Base-by-base conservation (phyloP, 2,797 vertebrate genomes). In the Sandelia bainsii region DNA sequence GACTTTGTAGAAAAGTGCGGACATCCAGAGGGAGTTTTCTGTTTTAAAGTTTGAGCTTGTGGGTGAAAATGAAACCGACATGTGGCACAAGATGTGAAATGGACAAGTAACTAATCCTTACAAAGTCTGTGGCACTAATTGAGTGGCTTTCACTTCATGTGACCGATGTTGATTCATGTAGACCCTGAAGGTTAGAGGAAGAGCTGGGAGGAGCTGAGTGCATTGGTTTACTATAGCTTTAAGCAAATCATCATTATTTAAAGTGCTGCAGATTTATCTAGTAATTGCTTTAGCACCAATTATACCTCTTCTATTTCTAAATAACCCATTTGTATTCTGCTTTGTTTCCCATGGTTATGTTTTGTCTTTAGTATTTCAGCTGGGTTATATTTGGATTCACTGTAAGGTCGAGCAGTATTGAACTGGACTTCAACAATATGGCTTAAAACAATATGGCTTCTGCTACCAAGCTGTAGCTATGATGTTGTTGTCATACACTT, bases 401-500 rank as follows among this genome's bases (percentile, higher is more conserved):
- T 37, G 8, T 8, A 32, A 34, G 29, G 19, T 57, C 16, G 34
- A 52, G 27, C 65, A 69, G 17, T 20, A 25, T 39, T 46, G 37
- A 68, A 59, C 3, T 62, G 19, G 66, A 61, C 22, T 53, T n/a
- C n/a, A n/a, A n/a, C n/a, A n/a, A n/a, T n/a, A n/a, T n/a, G n/a
- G 5, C 44, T 53, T 0, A 29, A 13, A 81, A 61, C 23, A 56
- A 20, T 10, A 45, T 22, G 56, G 16, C 56, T 57, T 71, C 39
- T 62, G 63, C 52, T 34, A 48, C 8, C 8, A 34, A 45, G 54
- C 52, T 22, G 37, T 16, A 71, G 29, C 17, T 9, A 25, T 17
- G 27, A 67, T 49, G 46, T 60, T n/a, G 25, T 62, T 72, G 34
- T 64, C 25, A 75, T 8, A 27, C 42, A 44, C 32, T 75, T 68